Evolutionary conservation across 2,888 invertebrate species (phyloP), one percentile per base, ranked within the genome.

Genomic region (Tupiocoris notatus): DNA sequence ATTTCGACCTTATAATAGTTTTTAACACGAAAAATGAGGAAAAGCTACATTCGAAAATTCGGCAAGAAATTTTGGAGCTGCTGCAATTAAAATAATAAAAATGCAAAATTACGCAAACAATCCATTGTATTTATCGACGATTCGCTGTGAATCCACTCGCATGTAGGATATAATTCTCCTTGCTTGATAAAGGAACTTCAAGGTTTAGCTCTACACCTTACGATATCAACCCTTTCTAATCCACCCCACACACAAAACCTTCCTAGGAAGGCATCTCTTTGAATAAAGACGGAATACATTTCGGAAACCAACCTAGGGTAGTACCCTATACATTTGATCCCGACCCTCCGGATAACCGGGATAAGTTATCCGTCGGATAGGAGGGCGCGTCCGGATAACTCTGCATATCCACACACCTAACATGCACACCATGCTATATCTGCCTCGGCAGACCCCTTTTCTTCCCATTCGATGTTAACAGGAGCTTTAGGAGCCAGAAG

Each of bases 241-340:
- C 39, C 39, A 39, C 39, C 39, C 39, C 39, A 39, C 39, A 12
- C n/a, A n/a, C n/a, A n/a, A n/a, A n/a, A 59, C 17, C 59, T 63
- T 20, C 64, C 70, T 59, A 20, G 17, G 58, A 24, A 70, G 59
- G 70, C 70, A 70, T 70, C 70, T 70, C 70, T 70, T 70, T 70
- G 70, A 70, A 70, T 70, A 70, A 70, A 70, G 70, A 70, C 70
- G 24, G 70, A 70, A 70, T 70, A 70, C 70, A 70, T 70, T 70
- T 59, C 70, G 59, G 39, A 12, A 39, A 39, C 39, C 39, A 7
- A 12, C 39, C 39, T 12, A 7, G 12, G 6, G 39, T 39, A 39
- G 3, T 39, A 7, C 39, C 39, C 39, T 39, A 7, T 39, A 12
- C 39, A 39, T 39, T 39, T 39, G 39, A 3, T 7, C 39, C 12